Base-by-base conservation (phyloP, 2,888 invertebrate species). In the Exocentrus adspersus region DNA sequence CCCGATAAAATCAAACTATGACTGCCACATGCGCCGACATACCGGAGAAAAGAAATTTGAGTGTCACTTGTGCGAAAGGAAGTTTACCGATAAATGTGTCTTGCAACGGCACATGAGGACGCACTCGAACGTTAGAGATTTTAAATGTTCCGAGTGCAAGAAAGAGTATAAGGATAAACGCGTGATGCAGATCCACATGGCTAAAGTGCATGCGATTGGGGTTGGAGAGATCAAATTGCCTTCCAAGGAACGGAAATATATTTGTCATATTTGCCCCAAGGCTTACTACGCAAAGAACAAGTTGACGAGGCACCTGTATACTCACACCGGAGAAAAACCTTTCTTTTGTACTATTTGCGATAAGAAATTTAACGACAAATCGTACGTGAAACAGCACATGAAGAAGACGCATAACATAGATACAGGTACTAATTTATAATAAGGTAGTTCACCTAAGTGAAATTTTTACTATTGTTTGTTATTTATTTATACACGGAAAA, bases 151-250 rank as follows among this genome's bases (percentile, higher is more conserved):
- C 10, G 84, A 86, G 69, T 87, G 87, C 70, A 80, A 80, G 43
- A 82, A 82, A 57, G 86, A 86, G 71, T 87, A 87, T 74, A 84
- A 82, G 68, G 85, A 86, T 0, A 76, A 84, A 69, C 59, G 75
- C 19, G 74, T 76, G 5, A 64, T 75, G 66, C 72, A 70, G 62
- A 70, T 75, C 9, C 75, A 76, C 28, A 74, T 74, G 72, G 74
- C 72, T 0, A 76, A 72, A 60, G 60, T 70, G 14, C 74, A 82
- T 83, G 62, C 60, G 78, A 16, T 71, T 21, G 74, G 70, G 2
- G 41, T 75, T 14, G 72, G 78, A 80, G 42, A 85, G 83, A 75
- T 76, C 16, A 77, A 78, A 63, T 59, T 79, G 1, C 77, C 79
- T 6, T 62, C 72, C 0, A 69, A 83, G 80, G 45, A 86, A 83